Base-by-base conservation (phyloP, 2,113 vertebrate genomes). In the Solenodon paradoxus region DNA sequence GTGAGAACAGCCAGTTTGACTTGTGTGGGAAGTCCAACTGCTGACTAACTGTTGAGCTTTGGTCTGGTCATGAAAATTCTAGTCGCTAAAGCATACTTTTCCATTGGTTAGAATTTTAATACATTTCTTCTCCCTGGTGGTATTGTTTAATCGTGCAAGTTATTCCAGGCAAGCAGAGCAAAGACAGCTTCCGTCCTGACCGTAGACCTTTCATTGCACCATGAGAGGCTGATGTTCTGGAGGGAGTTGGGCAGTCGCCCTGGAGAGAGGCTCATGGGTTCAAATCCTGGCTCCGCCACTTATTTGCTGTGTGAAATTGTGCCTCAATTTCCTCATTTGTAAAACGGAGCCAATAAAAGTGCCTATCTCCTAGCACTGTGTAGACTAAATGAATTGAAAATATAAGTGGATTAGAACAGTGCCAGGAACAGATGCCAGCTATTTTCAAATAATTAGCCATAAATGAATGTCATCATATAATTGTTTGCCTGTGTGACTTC, bases 61-160 rank as follows among this genome's bases (percentile, higher is more conserved):
- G 11, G 32, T 13, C 26, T 38, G 17, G 26, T 69, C 69, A 11
- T 24, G 81, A 71, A 16, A 28, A 5, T 30, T 78, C 78, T 8
- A 68, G 79, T 35, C 47, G 9, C 38, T 42, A 69, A 90, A 90
- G 53, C n/a, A 77, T 49, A 49, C 71, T 74, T 96, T 59, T 92
- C 49, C n/a, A 69, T 26, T 64, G 63, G 45, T 59, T 79, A 57
- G 42, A 77, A 13, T 85, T 92, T 88, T 38, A 38, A 88, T 79
- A 42, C n/a, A 64, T 74, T 55, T 45, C 32, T 88, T 85, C n/a
- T 80, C 51, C n/a, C 32, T 64, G 38, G 64, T 38, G 28, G 24
- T 53, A 71, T 47, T 68, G 71, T 86, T 71, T 45, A 80, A 35
- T 66, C 40, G n/a, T 3, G 28, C 17, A 42, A 24, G 64, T 42